Conservation (phyloP, 2,797 vertebrate species). For the Gallirallus australis region DNA sequence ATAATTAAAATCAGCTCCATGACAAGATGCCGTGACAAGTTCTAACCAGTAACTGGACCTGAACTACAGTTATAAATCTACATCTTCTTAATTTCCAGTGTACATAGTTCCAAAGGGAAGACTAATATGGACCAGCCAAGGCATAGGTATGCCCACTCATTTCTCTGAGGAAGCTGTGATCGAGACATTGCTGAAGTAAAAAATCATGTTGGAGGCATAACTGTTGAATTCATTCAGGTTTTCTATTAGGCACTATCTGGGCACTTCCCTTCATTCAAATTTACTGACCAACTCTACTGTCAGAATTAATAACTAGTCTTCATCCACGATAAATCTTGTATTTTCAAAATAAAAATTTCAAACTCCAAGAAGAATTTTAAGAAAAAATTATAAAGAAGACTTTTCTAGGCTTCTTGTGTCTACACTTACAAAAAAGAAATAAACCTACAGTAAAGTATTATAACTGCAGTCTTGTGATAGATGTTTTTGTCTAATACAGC, state of each 20-base stretch:
- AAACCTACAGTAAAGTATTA: neutral
- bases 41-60: neutral
- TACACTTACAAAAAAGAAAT: neutral
- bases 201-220: accelerated
- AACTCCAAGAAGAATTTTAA: neutral
- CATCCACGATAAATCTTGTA: neutral
- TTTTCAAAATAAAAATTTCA: neutral
- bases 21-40: neutral
- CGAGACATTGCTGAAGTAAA: neutral
- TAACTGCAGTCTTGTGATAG: neutral
- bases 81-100: neutral
- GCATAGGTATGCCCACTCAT: accelerated
- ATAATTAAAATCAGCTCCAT: neutral
- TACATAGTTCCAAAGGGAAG: neutral
- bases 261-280: neutral
- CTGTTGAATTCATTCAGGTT: accelerated
- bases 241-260: accelerated
- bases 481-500: neutral
- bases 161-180: neutral
- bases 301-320: neutral
- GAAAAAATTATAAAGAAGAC: neutral
- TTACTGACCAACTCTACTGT: neutral
- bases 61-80: neutral
- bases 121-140: neutral
- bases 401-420: neutral